phyloP scores from a whole-genome alignment of 2,797 vertebrate species.

The Aphelocoma californica region DNA sequence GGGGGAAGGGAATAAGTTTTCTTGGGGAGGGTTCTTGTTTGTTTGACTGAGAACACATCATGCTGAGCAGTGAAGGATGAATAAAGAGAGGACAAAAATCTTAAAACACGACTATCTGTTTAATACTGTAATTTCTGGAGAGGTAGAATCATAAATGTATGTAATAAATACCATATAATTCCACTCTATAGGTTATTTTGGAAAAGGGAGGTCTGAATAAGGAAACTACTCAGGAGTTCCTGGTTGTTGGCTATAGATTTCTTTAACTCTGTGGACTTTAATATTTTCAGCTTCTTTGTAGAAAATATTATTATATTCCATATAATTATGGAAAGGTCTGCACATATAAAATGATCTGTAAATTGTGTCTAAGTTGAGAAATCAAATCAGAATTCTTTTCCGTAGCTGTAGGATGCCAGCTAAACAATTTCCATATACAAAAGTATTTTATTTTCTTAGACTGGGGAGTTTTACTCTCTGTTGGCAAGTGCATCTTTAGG shows the following conservation, averaged over 20 bases:
- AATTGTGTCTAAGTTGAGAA: neutral
- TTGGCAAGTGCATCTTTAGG: neutral
- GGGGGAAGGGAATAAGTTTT: rapidly evolving
- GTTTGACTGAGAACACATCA: neutral
- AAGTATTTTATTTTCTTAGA: neutral
- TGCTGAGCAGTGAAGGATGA: neutral
- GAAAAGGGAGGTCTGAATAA: neutral
- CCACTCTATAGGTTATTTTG: neutral
- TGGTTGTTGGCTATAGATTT: neutral
- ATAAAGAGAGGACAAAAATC: neutral
- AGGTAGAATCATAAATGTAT: neutral
- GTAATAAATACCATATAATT: neutral
- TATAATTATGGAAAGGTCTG: neutral
- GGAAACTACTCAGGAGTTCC: neutral
- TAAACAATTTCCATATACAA: neutral
- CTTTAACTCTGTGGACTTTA: neutral
- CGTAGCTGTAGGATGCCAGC: neutral
- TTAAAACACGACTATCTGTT: neutral
- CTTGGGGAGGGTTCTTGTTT: rapidly evolving
- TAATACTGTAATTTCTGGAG: neutral
- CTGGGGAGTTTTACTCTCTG: neutral
- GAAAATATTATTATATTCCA: neutral
- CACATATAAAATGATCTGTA: neutral
- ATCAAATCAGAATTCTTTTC: neutral
- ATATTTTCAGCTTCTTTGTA: neutral